Base-by-base conservation (phyloP, 53 echinoderm and acorn worm species). In the Crossaster papposus region DNA sequence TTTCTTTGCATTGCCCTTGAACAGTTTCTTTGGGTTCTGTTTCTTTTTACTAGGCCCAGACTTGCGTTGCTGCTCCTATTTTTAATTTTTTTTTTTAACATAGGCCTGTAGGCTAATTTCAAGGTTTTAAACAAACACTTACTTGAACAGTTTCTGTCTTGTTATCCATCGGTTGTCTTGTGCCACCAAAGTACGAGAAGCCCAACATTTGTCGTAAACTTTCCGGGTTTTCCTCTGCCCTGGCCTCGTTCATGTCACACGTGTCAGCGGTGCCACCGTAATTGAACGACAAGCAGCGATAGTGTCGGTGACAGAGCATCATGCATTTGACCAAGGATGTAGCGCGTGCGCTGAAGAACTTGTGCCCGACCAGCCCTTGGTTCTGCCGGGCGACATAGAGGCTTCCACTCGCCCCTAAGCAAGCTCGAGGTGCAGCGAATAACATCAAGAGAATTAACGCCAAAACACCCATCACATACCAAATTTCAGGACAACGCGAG, bases 231-330 rank as follows among this genome's bases (percentile, higher is more conserved):
- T 54, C 81, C 55, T 62, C 35, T 18, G 26, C 29, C 17, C 81
- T 54, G 0, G 81, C 18, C 24, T 31, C 64, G 37, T 81, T 64
- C n/a, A 63, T 54, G 20, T 64, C 36, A 11, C 37, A n/a, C 17
- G 51, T 80, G 30, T 22, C 55, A 6, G 15, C 15, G 55, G 30
- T 31, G 62, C 4, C 30, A 20, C 32, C 5, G 62, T 55, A 28
- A 58, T 58, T 58, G 55, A 80, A 62, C 30, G 55, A 58, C 81
- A 58, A 15, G 29, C 62, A 58, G 81, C 12, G 62, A 81, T 8
- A 17, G 26, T 64, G 23, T 12, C 62, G 17, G 26, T 22, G 18
- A 58, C 62, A 81, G 15, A 31, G 63, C 33, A 64, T 33, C 62
- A 28, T n/a, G 71, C 71, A 31, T 13, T 0, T 4, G 20, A 71